phyloP scores from a whole-genome alignment of 2,888 invertebrate genomes.

The Sphecodes monilicornis region DNA sequence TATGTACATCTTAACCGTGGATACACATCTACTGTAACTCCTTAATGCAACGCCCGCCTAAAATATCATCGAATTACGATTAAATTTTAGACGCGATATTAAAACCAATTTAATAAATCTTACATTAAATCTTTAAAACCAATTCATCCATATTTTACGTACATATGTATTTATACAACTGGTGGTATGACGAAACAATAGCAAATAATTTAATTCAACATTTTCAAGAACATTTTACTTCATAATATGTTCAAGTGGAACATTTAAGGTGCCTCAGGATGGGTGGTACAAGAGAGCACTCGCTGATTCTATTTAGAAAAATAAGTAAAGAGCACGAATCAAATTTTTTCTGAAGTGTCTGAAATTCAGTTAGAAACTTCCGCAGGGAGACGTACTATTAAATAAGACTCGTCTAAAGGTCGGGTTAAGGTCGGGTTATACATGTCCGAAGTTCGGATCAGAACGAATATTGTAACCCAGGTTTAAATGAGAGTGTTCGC shows the following conservation, averaged over 20 bases:
- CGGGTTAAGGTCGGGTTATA: too few relatives aligned
- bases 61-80: slow-evolving; percentile 47
- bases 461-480: too few relatives aligned
- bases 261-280: too few relatives aligned
- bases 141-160: background rate
- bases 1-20: slow-evolving; percentile 96
- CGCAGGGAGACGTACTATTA: too few relatives aligned
- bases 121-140: background rate
- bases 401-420: too few relatives aligned
- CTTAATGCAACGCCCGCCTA: slow-evolving; percentile 66
- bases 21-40: slow-evolving; percentile 87
- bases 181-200: background rate
- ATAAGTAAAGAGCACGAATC: too few relatives aligned
- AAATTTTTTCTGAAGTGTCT: too few relatives aligned
- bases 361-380: too few relatives aligned
- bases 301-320: too few relatives aligned
- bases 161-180: background rate
- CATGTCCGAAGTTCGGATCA: too few relatives aligned
- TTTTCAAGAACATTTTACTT: background rate
- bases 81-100: background rate
- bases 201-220: background rate
- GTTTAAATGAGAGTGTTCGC: too few relatives aligned
- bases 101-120: slow-evolving; percentile 2
- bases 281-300: too few relatives aligned
- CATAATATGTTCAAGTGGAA: background rate